Base-by-base conservation (phyloP, 2,113 vertebrate genomes). In the Rhea americana region DNA sequence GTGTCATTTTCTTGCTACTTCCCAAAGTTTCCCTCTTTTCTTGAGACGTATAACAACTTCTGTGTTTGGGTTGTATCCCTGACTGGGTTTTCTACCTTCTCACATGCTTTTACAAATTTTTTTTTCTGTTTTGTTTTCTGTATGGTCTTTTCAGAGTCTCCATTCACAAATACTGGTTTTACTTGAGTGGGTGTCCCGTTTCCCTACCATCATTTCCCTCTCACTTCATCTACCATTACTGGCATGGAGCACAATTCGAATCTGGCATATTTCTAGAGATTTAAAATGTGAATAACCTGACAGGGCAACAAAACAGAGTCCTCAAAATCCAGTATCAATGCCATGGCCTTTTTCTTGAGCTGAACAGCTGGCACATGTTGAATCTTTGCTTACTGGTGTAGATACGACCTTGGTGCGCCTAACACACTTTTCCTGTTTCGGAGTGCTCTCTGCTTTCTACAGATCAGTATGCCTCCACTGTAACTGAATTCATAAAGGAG, bases 281-380 rank as follows among this genome's bases (percentile, higher is more conserved):
- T 10, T 7, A 32, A 81, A 81, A 90, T 41, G 53, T 26, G 83
- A n/a, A 82, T 56, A 84, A 78, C 25, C 32, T 35, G 80, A 19
- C 2, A 3, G 37, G 11, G 37, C 81, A 88, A 76, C 89, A 94
- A 86, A 96, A 85, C 50, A 55, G 82, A 87, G 91, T 67, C 79
- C 72, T 95, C 56, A 89, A 90, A 93, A 94, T 92, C 21, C 47
- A 25, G 5, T 21, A 5, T 5, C 13, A 9, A 63, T 91, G 85
- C 87, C 82, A 90, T n/a, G 67, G 87, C 43, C 24, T 63, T 90
- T 73, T 75, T 37, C 55, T 77, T 47, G 90, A 32, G 80, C 85
- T 86, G 72, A 48, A 51, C 72, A 30, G 21, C 58, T 62, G 90
- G 47, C 70, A 68, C 55, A 2, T 8, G 39, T 12, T 71, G 50